Base-by-base conservation (phyloP, 2,113 vertebrate species). In the Phoenicopterus ruber region DNA sequence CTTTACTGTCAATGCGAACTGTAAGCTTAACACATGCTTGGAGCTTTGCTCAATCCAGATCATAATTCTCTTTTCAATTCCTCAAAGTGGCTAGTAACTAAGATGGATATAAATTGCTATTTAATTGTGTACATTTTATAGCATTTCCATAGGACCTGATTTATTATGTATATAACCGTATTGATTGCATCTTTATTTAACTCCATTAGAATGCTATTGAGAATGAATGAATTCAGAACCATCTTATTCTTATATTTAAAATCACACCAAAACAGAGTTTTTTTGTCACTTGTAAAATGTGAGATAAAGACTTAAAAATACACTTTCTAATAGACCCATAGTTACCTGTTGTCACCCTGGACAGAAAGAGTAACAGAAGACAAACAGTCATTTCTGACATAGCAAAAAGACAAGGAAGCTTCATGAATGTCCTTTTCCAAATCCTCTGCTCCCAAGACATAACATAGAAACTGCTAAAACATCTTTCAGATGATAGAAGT, bases 161-260 rank as follows among this genome's bases (percentile, higher is more conserved):
- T 88, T 94, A 96, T 92, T 95, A 61, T 36, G 13, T 67, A 83
- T 88, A 61, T 94, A 92, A 84, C 80, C 44, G 17, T 94, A 88
- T 84, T 70, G 61, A 93, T 87, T 94, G 63, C 34, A 42, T 84
- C 80, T 86, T 93, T 77, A 42, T 93, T 91, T 91, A 94, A 84
- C 44, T 84, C 77, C 52, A 76, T 92, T 90, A 91, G 57, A 86
- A 80, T 67, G 42, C 22, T 79, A 55, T 28, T 84, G 69, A 95
- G 76, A 95, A 86, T 62, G 18, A 95, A 94, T 67, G 9, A 89
- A 88, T 71, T 91, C 83, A 80, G 55, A 83, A 61, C 7, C 10
- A 67, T 9, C 9, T 81, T 70, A 71, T 77, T 73, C 86, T 93
- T 89, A 81, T 40, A 44, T 67, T 93, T 94, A 76, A 93, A 86